Percentiles rank a stretch among this genome's conserved stretches.
Evolutionary conservation across 1,140 invertebrate genomes (phyloP).

Genomic region (Ctenoplectra terminalis): DNA sequence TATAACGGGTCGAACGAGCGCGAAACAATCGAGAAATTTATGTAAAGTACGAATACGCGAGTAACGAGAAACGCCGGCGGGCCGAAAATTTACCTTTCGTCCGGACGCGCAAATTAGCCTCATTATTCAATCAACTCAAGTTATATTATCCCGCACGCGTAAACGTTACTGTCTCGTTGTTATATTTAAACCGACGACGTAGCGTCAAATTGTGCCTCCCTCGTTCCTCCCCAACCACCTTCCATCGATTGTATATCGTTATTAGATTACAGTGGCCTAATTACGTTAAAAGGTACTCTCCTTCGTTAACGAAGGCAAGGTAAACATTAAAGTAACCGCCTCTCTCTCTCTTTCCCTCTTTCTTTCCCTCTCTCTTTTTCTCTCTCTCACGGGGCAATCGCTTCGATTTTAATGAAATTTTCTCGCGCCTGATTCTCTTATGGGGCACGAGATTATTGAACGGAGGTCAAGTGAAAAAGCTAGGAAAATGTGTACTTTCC

Average conservation of each 20-base stretch:
- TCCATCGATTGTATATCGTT: conserved; percentile 34
- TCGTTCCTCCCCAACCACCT: not conserved
- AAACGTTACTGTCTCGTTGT: conserved; percentile 27
- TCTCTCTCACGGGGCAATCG: not conserved
- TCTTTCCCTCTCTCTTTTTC: too few species aligned
- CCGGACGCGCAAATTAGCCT: conserved; percentile 19
- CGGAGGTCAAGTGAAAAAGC: too few species aligned
- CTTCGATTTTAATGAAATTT: conserved; percentile 28
- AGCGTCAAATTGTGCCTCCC: conserved; percentile 12
- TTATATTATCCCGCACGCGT: conserved; percentile 11
- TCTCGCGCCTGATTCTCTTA: not conserved
- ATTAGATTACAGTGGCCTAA: conserved; percentile 32
- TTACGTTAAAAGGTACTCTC: conserved; percentile 25
- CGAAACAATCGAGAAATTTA: conserved; percentile 33
- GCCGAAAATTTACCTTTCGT: conserved; percentile 38
- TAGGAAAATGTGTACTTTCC: too few species aligned
- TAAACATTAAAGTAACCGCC: conserved; percentile 26
- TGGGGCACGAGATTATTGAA: not conserved
- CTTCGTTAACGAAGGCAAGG: conserved; percentile 28
- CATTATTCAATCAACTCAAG: conserved; percentile 34
- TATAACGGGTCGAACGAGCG: not conserved
- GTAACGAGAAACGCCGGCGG: not conserved
- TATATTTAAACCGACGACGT: conserved; percentile 23
- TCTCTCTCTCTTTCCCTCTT: too few species aligned
- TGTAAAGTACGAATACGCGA: conserved; percentile 12